Conservation (phyloP, 2,113 vertebrate species). For the Symphodus melops region DNA sequence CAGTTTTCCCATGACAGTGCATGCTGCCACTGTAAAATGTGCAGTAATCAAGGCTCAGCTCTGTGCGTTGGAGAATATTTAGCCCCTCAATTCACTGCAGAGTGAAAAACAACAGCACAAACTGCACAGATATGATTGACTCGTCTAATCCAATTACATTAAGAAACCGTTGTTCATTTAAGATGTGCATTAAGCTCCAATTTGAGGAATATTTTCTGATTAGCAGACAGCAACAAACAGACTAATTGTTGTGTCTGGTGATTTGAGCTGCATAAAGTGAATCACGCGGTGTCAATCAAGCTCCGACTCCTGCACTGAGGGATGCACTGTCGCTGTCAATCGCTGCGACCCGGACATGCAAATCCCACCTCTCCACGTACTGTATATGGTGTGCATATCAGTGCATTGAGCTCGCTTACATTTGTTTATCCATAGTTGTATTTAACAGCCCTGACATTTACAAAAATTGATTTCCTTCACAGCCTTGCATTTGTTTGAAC, state of each 20-base stretch:
- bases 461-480: constrained; percentile 87
- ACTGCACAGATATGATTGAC: constrained; percentile 62
- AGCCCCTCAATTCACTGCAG: constrained; percentile 22
- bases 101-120: constrained; percentile 50
- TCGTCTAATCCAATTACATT: constrained; percentile 78
- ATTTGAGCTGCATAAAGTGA: constrained; percentile 63
- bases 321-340: constrained; percentile 19
- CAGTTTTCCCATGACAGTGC: constrained; percentile 38
- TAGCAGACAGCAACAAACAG: constrained; percentile 65
- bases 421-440: constrained; percentile 73
- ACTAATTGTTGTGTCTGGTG: constrained; percentile 71
- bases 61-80: constrained; percentile 32
- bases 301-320: constrained; percentile 31
- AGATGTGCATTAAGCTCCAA: constrained; percentile 73
- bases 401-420: constrained; percentile 53
- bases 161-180: constrained; percentile 72
- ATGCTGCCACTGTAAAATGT: constrained; percentile 34
- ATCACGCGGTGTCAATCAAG: constrained; percentile 56
- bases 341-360: constrained; percentile 13
- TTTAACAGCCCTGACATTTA: constrained; percentile 90
- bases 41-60: constrained; percentile 59
- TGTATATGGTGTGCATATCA: constrained; percentile 26
- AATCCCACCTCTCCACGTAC: constrained; percentile 26
- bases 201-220: constrained; percentile 71
- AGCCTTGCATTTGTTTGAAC: constrained; percentile 88